These are phyloP conservation scores for Eupithecia inturbata DNA, from an alignment of 2,888 invertebrate genomes.

Conservation along the genomic window DNA sequence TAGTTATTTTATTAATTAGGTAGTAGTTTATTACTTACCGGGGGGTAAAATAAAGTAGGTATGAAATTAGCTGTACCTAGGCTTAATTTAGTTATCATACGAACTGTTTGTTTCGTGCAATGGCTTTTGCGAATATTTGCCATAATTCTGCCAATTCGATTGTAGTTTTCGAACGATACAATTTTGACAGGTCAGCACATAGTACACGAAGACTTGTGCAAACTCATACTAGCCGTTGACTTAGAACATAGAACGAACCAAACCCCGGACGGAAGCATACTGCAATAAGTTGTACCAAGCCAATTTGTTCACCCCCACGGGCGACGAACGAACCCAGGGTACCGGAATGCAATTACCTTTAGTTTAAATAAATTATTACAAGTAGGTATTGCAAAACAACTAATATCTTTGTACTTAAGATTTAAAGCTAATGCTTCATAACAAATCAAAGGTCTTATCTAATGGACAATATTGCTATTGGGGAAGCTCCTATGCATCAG, in stretches of 20 bases:
- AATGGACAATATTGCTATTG: constrained; percentile 53
- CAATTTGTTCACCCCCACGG: constrained; percentile 10
- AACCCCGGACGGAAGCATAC: background rate
- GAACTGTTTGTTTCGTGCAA: too few relatives aligned
- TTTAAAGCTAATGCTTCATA: constrained; percentile 60
- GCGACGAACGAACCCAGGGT: constrained; percentile 26
- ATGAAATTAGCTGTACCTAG: too few relatives aligned
- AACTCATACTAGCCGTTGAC: too few relatives aligned
- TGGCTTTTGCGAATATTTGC: too few relatives aligned
- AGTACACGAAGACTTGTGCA: too few relatives aligned
- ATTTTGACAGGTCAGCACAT: too few relatives aligned
- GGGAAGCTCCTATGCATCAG: constrained; percentile 44
- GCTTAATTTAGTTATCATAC: too few relatives aligned
- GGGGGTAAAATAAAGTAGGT: too few relatives aligned
- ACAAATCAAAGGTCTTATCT: constrained; percentile 66
- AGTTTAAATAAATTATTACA: constrained; percentile 14
- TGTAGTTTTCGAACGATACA: too few relatives aligned
- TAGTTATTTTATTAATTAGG: too few relatives aligned
- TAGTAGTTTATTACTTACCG: too few relatives aligned
- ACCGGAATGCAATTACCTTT: constrained; percentile 55
- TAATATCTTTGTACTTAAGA: constrained; percentile 55
- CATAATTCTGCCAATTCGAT: too few relatives aligned
- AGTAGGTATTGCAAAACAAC: constrained; percentile 41
- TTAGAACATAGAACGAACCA: background rate
- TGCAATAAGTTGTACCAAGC: background rate